These are phyloP conservation scores for Diarsia rubi DNA, from an alignment of 2,888 invertebrate genomes.

Conservation along the genomic window DNA sequence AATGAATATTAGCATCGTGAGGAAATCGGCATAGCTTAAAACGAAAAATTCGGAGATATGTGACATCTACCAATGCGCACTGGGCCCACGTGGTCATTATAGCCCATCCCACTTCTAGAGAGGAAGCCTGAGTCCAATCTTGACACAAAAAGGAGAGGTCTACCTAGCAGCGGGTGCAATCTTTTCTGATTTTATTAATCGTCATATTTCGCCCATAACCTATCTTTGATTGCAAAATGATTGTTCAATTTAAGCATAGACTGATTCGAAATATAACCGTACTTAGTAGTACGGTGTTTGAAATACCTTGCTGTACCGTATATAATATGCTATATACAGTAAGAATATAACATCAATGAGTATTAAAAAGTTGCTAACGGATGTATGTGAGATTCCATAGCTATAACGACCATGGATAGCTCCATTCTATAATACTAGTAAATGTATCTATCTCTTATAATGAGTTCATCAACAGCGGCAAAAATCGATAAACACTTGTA, in stretches of 20 bases:
- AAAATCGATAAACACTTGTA: not conserved
- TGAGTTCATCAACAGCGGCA: not conserved
- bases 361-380: slow-evolving; percentile 30
- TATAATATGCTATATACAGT: not conserved
- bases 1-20: too few relatives aligned
- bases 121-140: too few relatives aligned
- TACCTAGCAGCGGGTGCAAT: not conserved
- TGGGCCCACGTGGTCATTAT: too few relatives aligned
- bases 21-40: too few relatives aligned
- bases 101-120: too few relatives aligned
- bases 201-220: not conserved
- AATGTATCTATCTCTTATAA: not conserved
- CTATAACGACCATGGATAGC: not conserved
- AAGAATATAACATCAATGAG: slow-evolving; percentile 1
- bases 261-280: slow-evolving; percentile 3
- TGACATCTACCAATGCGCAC: too few relatives aligned
- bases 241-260: not conserved
- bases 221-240: not conserved
- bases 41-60: too few relatives aligned
- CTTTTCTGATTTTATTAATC: not conserved
- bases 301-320: slow-evolving; percentile 11
- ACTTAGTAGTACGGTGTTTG: slow-evolving; percentile 16
- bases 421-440: not conserved
- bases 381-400: slow-evolving; percentile 15
- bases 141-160: not conserved